Conservation (phyloP, 2,113 vertebrate genomes). For the Vanacampus margaritifer region DNA sequence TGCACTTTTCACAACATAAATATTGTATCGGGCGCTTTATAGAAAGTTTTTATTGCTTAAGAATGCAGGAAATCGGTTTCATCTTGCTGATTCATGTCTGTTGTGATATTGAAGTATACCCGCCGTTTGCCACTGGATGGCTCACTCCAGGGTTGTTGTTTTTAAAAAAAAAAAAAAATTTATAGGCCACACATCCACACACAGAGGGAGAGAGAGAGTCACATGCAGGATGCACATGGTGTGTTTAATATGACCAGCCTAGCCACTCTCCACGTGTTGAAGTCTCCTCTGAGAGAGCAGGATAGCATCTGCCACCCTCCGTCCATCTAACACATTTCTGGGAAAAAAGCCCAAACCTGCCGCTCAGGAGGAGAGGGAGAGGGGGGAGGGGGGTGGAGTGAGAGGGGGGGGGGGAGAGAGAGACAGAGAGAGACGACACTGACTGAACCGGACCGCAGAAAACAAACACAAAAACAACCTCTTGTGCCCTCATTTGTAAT, state of each 20-base stretch:
- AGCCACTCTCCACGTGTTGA: constrained; percentile 59
- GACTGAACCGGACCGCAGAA: constrained; percentile 6
- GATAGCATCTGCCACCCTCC: constrained; percentile 68
- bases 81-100: constrained; percentile 11
- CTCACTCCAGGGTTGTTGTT: constrained; percentile 41
- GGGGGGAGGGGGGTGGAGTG: not conserved
- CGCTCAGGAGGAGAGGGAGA: constrained; percentile 34
- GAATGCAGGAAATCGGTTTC: constrained; percentile 17
- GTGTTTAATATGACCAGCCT: constrained; percentile 74
- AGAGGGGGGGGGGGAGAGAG: too few relatives aligned
- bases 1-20: constrained; percentile 7
- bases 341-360: constrained; percentile 60
- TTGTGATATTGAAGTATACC: constrained; percentile 27
- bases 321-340: constrained; percentile 59
- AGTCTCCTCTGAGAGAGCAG: constrained; percentile 66
- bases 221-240: constrained; percentile 71
- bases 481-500: constrained; percentile 25
- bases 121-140: constrained; percentile 55
- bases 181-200: constrained; percentile 22
- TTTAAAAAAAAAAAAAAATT: too few relatives aligned
- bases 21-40: constrained; percentile 19
- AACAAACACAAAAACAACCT: not conserved
- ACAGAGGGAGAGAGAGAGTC: constrained; percentile 29
- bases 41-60: constrained; percentile 21
- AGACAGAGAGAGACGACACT: not conserved